Evolutionary conservation across 2,888 invertebrate species (phyloP).

Genomic region (Drosophila cognata): DNA sequence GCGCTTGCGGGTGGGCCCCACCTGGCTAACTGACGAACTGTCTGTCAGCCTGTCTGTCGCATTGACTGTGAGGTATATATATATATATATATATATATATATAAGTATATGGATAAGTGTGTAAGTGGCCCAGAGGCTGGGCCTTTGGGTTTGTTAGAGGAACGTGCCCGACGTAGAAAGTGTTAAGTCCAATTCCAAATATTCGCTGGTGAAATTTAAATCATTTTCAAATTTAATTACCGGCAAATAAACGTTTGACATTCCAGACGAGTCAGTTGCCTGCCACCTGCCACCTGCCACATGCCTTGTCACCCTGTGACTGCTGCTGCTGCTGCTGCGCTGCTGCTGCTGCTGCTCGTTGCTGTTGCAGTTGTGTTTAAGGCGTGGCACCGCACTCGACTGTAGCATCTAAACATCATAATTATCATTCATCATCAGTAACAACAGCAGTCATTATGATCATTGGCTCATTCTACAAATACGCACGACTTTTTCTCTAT

Average conservation of each 20-base stretch:
- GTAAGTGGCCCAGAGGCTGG: slow-evolving; percentile 13
- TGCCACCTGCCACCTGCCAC: slow-evolving; percentile 38
- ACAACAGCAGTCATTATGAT: slow-evolving; percentile 25
- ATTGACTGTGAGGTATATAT: background rate
- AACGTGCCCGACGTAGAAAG: slow-evolving; percentile 66
- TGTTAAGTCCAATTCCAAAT: slow-evolving; percentile 77
- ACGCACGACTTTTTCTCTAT: slow-evolving; percentile 53
- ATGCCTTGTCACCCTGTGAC: slow-evolving; percentile 1
- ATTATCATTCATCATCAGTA: slow-evolving; percentile 13
- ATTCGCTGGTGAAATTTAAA: slow-evolving; percentile 78
- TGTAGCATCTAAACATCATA: slow-evolving; percentile 35
- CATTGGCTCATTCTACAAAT: slow-evolving; percentile 52
- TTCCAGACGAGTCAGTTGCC: slow-evolving; percentile 60
- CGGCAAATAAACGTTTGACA: slow-evolving; percentile 77
- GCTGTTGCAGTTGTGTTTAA: slow-evolving; percentile 5
- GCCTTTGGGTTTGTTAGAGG: slow-evolving; percentile 28
- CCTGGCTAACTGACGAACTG: slow-evolving; percentile 18
- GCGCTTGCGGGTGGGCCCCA: slow-evolving; percentile 68
- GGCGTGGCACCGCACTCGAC: slow-evolving; percentile 60
- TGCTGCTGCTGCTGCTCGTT: background rate
- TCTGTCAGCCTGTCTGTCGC: background rate
- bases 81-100: background rate
- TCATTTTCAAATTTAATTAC: slow-evolving; percentile 81
- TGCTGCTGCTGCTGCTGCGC: slow-evolving; percentile 8
- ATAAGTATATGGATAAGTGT: background rate